A percentile compares a stretch with the other conserved stretches of the same genome.
Evolutionary conservation across 2,113 vertebrate species (phyloP).

Genomic region (Rallus limicola): DNA sequence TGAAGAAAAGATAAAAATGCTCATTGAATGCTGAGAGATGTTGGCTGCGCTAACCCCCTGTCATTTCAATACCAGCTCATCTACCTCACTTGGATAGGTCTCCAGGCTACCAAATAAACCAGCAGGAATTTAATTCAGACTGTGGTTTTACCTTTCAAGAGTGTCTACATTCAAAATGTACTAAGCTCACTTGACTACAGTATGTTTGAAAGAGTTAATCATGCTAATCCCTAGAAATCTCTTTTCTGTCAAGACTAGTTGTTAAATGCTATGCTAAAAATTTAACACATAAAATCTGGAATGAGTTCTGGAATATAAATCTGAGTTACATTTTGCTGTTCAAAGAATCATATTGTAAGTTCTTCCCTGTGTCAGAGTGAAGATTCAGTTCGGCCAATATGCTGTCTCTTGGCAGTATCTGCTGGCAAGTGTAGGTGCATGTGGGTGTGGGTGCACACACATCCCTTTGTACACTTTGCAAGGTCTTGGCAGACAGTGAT

Average conservation of each 20-base stretch:
- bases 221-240: neutral
- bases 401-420: neutral
- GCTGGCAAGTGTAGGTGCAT: neutral
- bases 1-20: neutral
- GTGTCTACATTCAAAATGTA: neutral
- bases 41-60: neutral
- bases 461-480: neutral
- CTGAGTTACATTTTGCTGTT: neutral
- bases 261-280: neutral
- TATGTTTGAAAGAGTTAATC: neutral
- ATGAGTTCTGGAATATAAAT: neutral
- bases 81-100: neutral
- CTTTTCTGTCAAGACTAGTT: neutral
- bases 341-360: neutral
- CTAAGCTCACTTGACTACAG: neutral
- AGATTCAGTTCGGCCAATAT: neutral
- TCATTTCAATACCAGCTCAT: neutral
- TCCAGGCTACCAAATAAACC: neutral
- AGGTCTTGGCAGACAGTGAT: neutral
- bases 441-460: fast-evolving
- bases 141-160: neutral
- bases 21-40: neutral
- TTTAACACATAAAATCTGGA: neutral
- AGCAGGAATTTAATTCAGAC: neutral
- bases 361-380: neutral